Percentiles rank a stretch among this genome's conserved stretches.
phyloP scores from a whole-genome alignment of 2,888 invertebrate species.

The Cephus runcator region DNA sequence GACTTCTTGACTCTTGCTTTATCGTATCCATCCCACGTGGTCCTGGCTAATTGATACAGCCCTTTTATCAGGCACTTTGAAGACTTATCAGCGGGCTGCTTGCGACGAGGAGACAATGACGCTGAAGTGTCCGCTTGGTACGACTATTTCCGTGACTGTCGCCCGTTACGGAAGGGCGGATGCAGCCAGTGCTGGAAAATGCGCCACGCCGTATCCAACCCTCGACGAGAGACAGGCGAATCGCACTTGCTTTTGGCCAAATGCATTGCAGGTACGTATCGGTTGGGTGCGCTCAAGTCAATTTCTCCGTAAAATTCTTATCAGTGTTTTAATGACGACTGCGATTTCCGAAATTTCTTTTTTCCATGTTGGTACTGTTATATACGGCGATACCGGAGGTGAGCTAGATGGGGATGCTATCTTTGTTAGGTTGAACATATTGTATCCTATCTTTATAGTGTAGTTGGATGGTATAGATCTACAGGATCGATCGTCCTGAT shows the following conservation, averaged over 20 bases:
- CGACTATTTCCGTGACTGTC: conserved; percentile 89
- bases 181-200: conserved; percentile 68
- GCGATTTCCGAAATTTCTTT: too few species aligned
- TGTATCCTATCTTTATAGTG: background rate
- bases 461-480: background rate
- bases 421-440: background rate
- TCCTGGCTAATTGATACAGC: conserved; percentile 70
- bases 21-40: background rate
- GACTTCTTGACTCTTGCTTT: background rate
- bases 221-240: conserved; percentile 65
- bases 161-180: conserved; percentile 85
- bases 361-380: background rate
- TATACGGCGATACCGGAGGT: background rate
- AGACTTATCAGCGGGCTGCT: conserved; percentile 90
- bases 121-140: conserved; percentile 89
- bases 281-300: background rate
- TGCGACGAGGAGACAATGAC: conserved; percentile 92
- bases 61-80: conserved; percentile 87
- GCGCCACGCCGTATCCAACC: conserved; percentile 63
- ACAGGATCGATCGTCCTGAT: background rate
- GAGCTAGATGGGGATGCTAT: background rate
- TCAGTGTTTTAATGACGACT: background rate
- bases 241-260: conserved; percentile 80
- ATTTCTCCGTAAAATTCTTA: background rate
- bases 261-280: conserved; percentile 79